These are phyloP conservation scores for Tinea trinotella DNA, from an alignment of 2,888 invertebrate genomes.

Conservation along the genomic window DNA sequence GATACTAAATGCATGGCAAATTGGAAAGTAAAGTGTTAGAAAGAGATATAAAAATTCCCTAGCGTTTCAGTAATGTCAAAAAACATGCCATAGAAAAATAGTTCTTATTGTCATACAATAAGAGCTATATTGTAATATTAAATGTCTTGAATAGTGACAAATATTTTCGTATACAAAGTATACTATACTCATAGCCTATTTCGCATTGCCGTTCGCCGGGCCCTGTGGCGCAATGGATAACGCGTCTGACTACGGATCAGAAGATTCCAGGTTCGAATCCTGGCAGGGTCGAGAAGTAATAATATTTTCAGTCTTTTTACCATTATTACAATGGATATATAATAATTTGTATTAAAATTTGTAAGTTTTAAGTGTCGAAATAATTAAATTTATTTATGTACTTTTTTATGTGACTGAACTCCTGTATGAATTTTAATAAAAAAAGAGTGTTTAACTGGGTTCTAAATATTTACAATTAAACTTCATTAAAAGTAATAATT, in stretches of 20 bases:
- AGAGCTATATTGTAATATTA: neutral
- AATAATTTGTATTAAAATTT: neutral
- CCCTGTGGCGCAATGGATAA: slow-evolving; percentile 79
- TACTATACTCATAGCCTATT: neutral
- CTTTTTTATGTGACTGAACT: no score
- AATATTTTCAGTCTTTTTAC: slow-evolving; percentile 28
- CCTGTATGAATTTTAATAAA: no score
- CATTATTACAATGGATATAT: neutral
- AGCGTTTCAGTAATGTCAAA: no score
- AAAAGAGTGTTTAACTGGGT: no score
- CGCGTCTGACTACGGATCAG: slow-evolving; percentile 81
- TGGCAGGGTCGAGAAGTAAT: slow-evolving; percentile 69
- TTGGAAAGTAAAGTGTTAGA: no score
- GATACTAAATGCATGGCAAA: no score
- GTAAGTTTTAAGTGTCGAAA: neutral
- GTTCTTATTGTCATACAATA: neutral
- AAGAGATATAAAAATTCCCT: no score
- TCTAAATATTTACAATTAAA: no score
- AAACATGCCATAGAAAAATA: neutral
- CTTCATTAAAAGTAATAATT: no score
- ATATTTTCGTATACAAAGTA: neutral
- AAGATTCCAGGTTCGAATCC: slow-evolving; percentile 78
- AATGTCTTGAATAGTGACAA: no score
- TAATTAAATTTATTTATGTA: neutral
- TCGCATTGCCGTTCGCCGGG: slow-evolving; percentile 31